A percentile compares a stretch with the other conserved stretches of the same genome.
Conservation (phyloP, 2,113 vertebrate genomes). For the Clupea harengus region DNA sequence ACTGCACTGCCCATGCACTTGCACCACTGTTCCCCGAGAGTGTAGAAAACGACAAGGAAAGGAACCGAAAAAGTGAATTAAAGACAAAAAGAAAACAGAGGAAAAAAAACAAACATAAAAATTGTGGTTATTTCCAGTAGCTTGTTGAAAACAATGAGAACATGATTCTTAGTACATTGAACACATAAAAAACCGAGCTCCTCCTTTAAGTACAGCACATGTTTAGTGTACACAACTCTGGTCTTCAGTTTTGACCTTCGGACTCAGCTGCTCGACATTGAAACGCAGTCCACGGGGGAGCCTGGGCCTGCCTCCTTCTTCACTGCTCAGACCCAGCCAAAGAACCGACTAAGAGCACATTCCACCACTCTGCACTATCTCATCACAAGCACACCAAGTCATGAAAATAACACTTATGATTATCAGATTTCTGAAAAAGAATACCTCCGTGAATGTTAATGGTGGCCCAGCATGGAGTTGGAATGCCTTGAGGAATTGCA, state of each 20-base stretch:
- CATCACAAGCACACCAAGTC: neutral
- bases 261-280: constrained; percentile 31
- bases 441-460: constrained; percentile 4
- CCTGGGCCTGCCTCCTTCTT: constrained; percentile 2
- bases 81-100: neutral
- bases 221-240: constrained; percentile 35
- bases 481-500: neutral
- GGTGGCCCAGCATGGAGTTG: neutral
- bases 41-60: neutral
- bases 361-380: constrained; percentile 44
- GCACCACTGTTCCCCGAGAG: constrained; percentile 57
- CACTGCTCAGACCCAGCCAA: constrained; percentile 17
- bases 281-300: constrained; percentile 34
- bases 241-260: constrained; percentile 51
- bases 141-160: neutral
- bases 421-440: neutral
- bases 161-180: neutral
- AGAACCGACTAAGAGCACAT: constrained; percentile 47
- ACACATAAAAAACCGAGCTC: constrained; percentile 12
- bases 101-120: constrained; percentile 2
- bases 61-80: constrained; percentile 17
- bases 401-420: neutral
- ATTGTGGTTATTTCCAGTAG: neutral
- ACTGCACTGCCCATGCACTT: constrained; percentile 68
- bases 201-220: neutral